These are phyloP conservation scores for Oncorhynchus mykiss DNA, from an alignment of 2,113 vertebrate genomes.

Conservation along the genomic window DNA sequence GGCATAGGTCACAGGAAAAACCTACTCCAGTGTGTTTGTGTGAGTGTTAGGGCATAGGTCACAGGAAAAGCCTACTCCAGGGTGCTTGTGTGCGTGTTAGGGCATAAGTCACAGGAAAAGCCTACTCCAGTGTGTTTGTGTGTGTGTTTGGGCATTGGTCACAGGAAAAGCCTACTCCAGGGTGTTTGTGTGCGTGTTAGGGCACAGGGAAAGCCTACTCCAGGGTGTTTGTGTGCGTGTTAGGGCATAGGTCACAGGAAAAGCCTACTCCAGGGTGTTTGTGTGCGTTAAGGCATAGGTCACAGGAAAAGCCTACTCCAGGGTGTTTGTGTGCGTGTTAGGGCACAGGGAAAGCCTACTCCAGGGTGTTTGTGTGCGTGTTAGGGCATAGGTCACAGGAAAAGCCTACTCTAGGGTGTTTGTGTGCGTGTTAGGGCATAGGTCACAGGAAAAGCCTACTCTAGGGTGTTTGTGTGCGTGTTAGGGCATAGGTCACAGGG, in stretches of 20 bases:
- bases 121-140: no score
- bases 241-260: no score
- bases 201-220: no score
- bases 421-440: not conserved
- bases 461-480: not conserved
- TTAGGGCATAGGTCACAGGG: no score
- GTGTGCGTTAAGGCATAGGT: no score
- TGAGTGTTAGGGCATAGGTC: not conserved
- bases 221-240: no score
- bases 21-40: constrained; percentile 30
- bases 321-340: constrained; percentile 20
- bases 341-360: not conserved
- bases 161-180: no score
- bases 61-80: no score
- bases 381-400: not conserved
- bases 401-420: not conserved
- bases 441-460: not conserved
- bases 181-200: no score
- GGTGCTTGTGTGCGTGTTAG: not conserved
- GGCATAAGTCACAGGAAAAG: constrained; percentile 25
- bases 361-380: not conserved
- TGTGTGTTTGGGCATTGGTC: no score
- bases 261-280: no score
- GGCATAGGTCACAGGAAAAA: not conserved
- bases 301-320: no score